These are phyloP conservation scores for Agrotis exclamationis DNA, from an alignment of 2,888 invertebrate species.

Conservation along the genomic window DNA sequence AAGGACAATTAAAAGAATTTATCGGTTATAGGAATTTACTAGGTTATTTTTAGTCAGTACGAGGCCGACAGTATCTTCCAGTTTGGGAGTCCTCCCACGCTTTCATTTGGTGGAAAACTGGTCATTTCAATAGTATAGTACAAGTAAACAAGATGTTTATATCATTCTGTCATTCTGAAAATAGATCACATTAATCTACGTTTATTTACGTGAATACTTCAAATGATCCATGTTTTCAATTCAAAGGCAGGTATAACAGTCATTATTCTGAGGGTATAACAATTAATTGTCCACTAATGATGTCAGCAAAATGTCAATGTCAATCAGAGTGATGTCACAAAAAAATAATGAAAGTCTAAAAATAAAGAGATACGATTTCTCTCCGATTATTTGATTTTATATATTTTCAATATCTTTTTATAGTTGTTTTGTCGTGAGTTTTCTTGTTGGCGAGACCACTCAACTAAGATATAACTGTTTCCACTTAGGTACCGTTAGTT, in stretches of 20 bases:
- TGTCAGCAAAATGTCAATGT: conserved; percentile 26
- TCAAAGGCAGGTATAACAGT: too few species aligned
- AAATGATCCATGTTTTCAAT: background rate
- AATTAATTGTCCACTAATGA: conserved; percentile 46
- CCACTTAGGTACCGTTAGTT: conserved; percentile 11
- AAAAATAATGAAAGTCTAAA: conserved; percentile 53
- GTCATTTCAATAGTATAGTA: too few species aligned
- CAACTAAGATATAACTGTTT: conserved; percentile 37
- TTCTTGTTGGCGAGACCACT: conserved; percentile 32
- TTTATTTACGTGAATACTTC: background rate
- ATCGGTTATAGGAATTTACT: too few species aligned
- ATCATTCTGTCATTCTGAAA: background rate
- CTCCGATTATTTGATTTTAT: conserved; percentile 50
- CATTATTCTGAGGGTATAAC: background rate
- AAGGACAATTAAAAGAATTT: too few species aligned
- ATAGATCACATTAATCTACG: background rate
- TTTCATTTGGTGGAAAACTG: too few species aligned
- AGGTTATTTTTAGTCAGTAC: too few species aligned
- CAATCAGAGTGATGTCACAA: conserved; percentile 13
- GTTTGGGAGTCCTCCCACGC: too few species aligned
- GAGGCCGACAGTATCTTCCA: too few species aligned
- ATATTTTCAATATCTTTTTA: conserved; percentile 11
- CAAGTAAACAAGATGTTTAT: background rate
- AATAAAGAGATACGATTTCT: conserved; percentile 45
- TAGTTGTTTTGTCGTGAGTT: conserved; percentile 38